Conservation (phyloP, 1,140 invertebrate genomes). For the Heliconius nattereri region DNA sequence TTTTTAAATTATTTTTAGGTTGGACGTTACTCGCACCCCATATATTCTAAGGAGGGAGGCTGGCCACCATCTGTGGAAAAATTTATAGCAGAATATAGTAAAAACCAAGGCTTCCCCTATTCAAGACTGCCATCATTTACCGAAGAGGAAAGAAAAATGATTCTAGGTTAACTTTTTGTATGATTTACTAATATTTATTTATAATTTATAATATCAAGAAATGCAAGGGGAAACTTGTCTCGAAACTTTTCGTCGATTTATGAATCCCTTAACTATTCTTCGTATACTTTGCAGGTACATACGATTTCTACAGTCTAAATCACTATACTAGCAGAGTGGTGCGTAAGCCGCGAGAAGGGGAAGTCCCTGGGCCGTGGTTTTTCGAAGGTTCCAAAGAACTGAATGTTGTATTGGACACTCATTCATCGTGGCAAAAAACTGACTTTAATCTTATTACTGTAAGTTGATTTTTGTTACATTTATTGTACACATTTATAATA, state of each 20-base stretch:
- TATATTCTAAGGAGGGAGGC: conserved; percentile 40
- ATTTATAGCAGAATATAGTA: conserved; percentile 39
- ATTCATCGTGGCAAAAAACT: conserved; percentile 30
- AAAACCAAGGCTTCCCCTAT: conserved; percentile 23
- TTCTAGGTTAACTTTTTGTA: conserved; percentile 27
- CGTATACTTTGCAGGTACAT: conserved; percentile 42
- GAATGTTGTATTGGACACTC: conserved; percentile 19
- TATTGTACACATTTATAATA: background rate
- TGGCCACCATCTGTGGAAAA: conserved; percentile 39
- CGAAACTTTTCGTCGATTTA: no score
- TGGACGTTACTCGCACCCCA: conserved; percentile 35
- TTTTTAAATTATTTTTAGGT: conserved; percentile 21
- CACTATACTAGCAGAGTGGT: conserved; percentile 48
- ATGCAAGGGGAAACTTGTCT: no score
- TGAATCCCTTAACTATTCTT: no score
- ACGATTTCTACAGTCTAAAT: conserved; percentile 54
- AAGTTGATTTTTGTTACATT: background rate
- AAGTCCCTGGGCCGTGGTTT: conserved; percentile 27
- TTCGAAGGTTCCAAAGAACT: conserved; percentile 37
- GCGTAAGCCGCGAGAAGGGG: conserved; percentile 26
- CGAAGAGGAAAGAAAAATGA: conserved; percentile 35
- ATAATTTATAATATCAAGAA: background rate
- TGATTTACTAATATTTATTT: background rate
- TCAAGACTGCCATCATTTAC: conserved; percentile 39
- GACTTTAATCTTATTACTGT: background rate